These are phyloP conservation scores for Aricia artaxerxes DNA, from an alignment of 2,888 invertebrate genomes.

Conservation along the genomic window DNA sequence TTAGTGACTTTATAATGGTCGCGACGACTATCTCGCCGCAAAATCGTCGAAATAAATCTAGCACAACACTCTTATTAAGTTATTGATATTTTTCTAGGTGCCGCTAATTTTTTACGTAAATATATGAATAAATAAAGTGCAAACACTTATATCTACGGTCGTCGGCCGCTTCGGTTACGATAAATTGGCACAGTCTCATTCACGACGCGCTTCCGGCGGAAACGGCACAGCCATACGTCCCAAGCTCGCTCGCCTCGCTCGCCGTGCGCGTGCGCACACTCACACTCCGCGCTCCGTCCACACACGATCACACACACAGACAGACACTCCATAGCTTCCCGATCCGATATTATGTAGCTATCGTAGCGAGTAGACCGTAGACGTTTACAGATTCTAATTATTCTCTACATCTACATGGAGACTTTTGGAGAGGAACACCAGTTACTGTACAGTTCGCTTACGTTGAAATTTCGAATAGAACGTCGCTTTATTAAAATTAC, in stretches of 20 bases:
- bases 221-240: slow-evolving; percentile 34
- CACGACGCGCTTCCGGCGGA: slow-evolving; percentile 50
- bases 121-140: slow-evolving; percentile 81
- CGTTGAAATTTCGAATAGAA: slow-evolving; percentile 55
- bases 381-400: slow-evolving; percentile 61
- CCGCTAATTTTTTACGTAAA: slow-evolving; percentile 78
- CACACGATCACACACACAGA: slow-evolving; percentile 32
- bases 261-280: slow-evolving; percentile 32
- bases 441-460: slow-evolving; percentile 74
- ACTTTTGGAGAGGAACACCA: slow-evolving; percentile 76
- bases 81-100: slow-evolving; percentile 81
- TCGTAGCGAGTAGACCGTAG: slow-evolving; percentile 62
- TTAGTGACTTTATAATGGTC: slow-evolving; percentile 76
- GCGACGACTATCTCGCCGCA: slow-evolving; percentile 71
- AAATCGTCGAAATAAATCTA: slow-evolving; percentile 73
- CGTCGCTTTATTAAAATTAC: slow-evolving; percentile 59
- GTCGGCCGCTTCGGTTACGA: slow-evolving; percentile 72
- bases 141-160: slow-evolving; percentile 81
- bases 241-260: slow-evolving; percentile 29
- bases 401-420: slow-evolving; percentile 71
- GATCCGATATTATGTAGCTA: slow-evolving; percentile 63
- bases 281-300: slow-evolving; percentile 18
- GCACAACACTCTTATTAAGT: slow-evolving; percentile 81
- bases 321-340: slow-evolving; percentile 48
- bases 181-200: slow-evolving; percentile 79